Evolutionary conservation across 2,888 invertebrate genomes (phyloP).

Genomic region (Habroteleia sp.): DNA sequence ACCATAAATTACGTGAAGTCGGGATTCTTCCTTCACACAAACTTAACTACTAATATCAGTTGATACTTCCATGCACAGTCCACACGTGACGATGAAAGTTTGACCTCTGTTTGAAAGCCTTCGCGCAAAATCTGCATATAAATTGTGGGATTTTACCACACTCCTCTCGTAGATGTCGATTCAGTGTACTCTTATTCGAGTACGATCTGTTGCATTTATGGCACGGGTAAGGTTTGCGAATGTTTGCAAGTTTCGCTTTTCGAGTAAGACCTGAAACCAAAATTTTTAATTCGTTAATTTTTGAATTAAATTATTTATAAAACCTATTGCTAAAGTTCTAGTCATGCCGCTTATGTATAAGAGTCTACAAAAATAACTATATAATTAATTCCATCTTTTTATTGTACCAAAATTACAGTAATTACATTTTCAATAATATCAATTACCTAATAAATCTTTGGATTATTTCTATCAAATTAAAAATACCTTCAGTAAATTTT

Average conservation of each 20-base stretch:
- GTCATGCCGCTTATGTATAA: slow-evolving; percentile 31
- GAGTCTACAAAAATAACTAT: slow-evolving; percentile 10
- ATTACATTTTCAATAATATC: slow-evolving; percentile 4
- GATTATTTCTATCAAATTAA: background rate
- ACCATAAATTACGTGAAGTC: background rate
- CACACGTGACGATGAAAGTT: slow-evolving; percentile 75
- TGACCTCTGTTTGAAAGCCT: slow-evolving; percentile 85
- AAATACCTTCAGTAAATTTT: background rate
- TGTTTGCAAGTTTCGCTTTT: slow-evolving; percentile 55
- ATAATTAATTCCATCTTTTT: slow-evolving; percentile 21
- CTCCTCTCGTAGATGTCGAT: slow-evolving; percentile 87
- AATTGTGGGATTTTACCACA: slow-evolving; percentile 88
- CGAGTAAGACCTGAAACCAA: slow-evolving; percentile 60
- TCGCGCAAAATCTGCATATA: slow-evolving; percentile 86
- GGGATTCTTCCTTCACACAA: background rate
- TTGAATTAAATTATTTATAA: background rate
- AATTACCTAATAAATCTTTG: background rate
- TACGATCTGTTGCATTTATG: slow-evolving; percentile 73
- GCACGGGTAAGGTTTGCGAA: slow-evolving; percentile 60
- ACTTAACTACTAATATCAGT: slow-evolving; percentile 19
- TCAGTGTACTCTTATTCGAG: slow-evolving; percentile 85
- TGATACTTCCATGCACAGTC: slow-evolving; percentile 67
- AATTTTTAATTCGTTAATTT: slow-evolving; percentile 39
- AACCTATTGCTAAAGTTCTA: slow-evolving; percentile 4
- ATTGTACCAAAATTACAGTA: slow-evolving; percentile 46